Base-by-base conservation (phyloP, 2,113 vertebrate species). In the Callaeas wilsoni region DNA sequence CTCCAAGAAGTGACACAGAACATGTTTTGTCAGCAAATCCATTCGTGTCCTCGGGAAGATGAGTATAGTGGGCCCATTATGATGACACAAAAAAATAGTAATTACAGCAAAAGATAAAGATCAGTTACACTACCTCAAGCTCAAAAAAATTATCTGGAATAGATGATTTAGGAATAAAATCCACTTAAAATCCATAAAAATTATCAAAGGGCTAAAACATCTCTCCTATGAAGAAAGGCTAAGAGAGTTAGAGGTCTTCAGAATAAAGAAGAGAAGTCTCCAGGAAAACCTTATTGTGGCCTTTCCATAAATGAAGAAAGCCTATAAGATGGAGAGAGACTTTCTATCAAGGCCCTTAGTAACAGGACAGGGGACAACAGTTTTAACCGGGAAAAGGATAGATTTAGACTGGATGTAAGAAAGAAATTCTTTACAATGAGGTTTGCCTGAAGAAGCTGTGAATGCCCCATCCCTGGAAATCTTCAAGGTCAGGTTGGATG, bases 271-370 rank as follows among this genome's bases (percentile, higher is more conserved):
- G 33, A 71, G 13, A 82, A 62, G 29, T 42, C 17, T 92, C 7
- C 1, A 1, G 7, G 7, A 10, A 75, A 13, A 63, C 13, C 15
- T 70, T n/a, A 23, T 0, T 17, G n/a, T 0, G 1, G 26, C 35
- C 47, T 65, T 41, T 26, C 33, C 26, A 6, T 29, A 77, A 5
- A 17, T 47, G 13, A 44, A 53, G 17, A 35, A 15, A 20, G 41
- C 37, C 39, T 60, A 0, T 21, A 62, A 57, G 32, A 49, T 25
- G 10, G 2, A 56, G 13, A 42, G 12, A 49, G 9, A 70, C 32
- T n/a, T 73, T 64, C 33, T 39, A 18, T 16, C 32, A 64, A 26
- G 15, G 16, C 6, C 22, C 32, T 1, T 5, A 65, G 37, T 20
- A 41, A 86, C 12, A 73, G 18, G 44, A 42, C 9, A 62, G 65